Percentiles rank a stretch among this genome's conserved stretches.
These are phyloP conservation scores for Oncorhynchus nerka DNA, from an alignment of 2,113 vertebrate species.

Conservation along the genomic window DNA sequence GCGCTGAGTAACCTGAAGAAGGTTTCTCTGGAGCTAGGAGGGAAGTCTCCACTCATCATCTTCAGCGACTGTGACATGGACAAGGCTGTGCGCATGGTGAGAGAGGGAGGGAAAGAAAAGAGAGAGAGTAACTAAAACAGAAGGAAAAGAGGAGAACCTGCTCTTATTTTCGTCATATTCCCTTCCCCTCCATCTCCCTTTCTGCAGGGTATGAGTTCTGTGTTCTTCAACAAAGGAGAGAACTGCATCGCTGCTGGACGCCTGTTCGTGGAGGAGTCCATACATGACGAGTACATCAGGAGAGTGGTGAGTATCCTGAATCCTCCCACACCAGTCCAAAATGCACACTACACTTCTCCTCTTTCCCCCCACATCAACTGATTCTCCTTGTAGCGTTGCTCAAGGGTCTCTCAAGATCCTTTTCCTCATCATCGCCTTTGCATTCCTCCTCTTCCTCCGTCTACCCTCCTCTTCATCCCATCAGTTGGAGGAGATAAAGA, in stretches of 20 bases:
- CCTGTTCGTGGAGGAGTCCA: slow-evolving; percentile 83
- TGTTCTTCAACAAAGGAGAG: slow-evolving; percentile 90
- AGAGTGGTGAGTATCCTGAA: slow-evolving; percentile 73
- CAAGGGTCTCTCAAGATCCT: background rate
- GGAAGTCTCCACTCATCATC: slow-evolving; percentile 88
- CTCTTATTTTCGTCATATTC: background rate
- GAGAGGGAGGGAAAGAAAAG: slow-evolving; percentile 14
- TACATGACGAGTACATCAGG: slow-evolving; percentile 80
- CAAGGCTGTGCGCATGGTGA: slow-evolving; percentile 89
- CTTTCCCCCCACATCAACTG: background rate
- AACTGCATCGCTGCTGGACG: slow-evolving; percentile 88
- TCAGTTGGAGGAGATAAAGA: slow-evolving; percentile 82
- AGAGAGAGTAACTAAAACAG: background rate
- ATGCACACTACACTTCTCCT: background rate
- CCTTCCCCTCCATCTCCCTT: background rate
- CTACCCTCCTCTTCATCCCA: background rate
- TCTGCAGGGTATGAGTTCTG: slow-evolving; percentile 83
- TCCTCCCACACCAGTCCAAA: background rate
- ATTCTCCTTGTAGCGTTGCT: too few relatives aligned
- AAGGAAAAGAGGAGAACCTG: background rate
- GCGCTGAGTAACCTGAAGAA: slow-evolving; percentile 87
- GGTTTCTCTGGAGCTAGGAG: slow-evolving; percentile 87
- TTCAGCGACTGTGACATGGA: slow-evolving; percentile 86
- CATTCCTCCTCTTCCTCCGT: background rate
- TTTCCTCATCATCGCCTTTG: background rate